Percentiles rank a stretch among this genome's conserved stretches.
These are phyloP conservation scores for Anisognathus igniventris DNA, from an alignment of 2,797 vertebrate species.

Conservation along the genomic window DNA sequence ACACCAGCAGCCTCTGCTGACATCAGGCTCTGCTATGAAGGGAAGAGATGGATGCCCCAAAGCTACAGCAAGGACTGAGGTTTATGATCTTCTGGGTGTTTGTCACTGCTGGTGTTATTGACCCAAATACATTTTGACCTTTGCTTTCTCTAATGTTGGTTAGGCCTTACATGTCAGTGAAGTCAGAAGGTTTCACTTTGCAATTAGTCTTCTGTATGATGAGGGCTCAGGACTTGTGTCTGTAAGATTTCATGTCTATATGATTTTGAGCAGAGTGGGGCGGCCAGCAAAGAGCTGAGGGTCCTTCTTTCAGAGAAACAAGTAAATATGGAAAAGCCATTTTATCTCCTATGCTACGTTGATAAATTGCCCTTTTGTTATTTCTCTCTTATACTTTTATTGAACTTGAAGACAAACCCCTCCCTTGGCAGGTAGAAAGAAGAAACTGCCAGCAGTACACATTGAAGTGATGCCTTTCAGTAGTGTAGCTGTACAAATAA, in stretches of 20 bases:
- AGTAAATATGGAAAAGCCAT: neutral
- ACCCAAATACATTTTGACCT: neutral
- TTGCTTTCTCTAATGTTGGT: neutral
- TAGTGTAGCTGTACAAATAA: constrained; percentile 12
- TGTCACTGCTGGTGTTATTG: neutral
- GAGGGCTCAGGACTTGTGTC: neutral
- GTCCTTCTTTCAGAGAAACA: neutral
- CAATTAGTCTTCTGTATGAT: neutral
- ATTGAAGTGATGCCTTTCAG: neutral
- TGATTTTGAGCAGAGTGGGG: neutral
- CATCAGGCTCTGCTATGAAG: neutral
- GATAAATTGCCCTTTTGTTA: neutral
- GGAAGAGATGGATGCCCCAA: neutral
- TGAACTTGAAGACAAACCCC: neutral
- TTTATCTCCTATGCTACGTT: neutral
- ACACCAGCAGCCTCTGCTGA: neutral
- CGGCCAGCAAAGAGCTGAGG: neutral
- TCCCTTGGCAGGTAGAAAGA: constrained; percentile 31
- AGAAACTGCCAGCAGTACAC: neutral
- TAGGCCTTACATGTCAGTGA: neutral
- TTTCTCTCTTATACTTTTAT: neutral
- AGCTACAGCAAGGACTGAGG: neutral
- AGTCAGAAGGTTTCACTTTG: neutral
- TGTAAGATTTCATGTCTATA: rapidly evolving
- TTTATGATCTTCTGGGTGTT: neutral